Evolutionary conservation across 2,888 invertebrate species (phyloP).

Genomic region (Apodemia duryi): DNA sequence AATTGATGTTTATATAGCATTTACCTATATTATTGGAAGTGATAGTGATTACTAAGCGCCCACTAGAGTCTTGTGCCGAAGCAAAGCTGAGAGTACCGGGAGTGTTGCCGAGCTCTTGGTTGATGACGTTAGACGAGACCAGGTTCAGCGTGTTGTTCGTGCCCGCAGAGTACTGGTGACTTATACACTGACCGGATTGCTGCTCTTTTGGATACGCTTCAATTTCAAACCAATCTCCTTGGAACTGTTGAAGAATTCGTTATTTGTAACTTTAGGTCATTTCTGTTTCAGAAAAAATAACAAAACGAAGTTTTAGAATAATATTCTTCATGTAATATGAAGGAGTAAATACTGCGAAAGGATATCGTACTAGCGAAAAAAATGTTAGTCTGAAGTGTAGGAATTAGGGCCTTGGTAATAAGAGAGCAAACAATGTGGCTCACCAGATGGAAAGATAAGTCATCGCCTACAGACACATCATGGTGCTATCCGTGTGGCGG

Average conservation of each 20-base stretch:
- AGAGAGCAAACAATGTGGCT: no score
- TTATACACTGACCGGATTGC: conserved; percentile 51
- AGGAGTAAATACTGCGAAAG: no score
- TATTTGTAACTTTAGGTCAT: neutral
- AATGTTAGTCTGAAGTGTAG: no score
- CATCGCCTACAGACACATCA: no score
- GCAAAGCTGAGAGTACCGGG: conserved; percentile 38
- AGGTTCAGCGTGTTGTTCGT: conserved; percentile 39
- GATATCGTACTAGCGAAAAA: no score
- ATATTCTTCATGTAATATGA: no score
- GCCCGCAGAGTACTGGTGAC: conserved; percentile 38
- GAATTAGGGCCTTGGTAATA: no score
- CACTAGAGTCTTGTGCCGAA: conserved; percentile 30
- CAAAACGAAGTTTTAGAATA: no score
- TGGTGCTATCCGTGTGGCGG: no score
- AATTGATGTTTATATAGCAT: conserved; percentile 11
- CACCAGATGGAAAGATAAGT: no score
- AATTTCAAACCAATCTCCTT: conserved; percentile 37
- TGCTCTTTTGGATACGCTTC: conserved; percentile 39
- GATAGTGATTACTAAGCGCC: conserved; percentile 45
- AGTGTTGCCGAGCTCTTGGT: conserved; percentile 40
- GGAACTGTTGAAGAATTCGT: conserved; percentile 28
- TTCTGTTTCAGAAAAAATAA: no score
- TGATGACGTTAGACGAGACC: conserved; percentile 40
- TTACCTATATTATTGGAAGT: conserved; percentile 36